Evolutionary conservation across 2,888 invertebrate genomes (phyloP).

Genomic region (Epinotia nisella): DNA sequence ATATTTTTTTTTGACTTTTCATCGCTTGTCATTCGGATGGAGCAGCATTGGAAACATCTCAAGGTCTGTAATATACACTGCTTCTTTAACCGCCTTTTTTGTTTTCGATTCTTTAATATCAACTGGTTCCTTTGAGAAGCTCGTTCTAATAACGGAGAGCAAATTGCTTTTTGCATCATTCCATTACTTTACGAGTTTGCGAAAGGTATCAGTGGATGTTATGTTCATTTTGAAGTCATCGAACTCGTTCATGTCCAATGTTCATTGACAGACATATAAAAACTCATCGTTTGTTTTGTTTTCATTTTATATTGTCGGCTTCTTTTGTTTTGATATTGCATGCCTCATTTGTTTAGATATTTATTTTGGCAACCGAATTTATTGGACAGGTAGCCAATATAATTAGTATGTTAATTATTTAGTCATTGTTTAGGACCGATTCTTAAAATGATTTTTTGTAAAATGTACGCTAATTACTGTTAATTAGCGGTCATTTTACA

Average conservation of each 20-base stretch:
- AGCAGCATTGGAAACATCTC: conserved; percentile 92
- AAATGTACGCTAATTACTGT: too few relatives aligned
- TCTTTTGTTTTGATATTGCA: conserved; percentile 37
- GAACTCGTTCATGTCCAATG: conserved; percentile 26
- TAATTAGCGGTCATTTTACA: not conserved
- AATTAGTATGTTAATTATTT: not conserved
- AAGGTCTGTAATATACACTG: conserved; percentile 87
- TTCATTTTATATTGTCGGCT: conserved; percentile 41
- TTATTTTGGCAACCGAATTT: conserved; percentile 6
- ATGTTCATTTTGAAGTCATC: conserved; percentile 37
- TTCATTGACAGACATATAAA: conserved; percentile 36
- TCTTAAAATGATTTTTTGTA: not conserved
- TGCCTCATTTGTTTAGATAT: conserved; percentile 29
- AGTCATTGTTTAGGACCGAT: not conserved
- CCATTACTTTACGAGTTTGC: conserved; percentile 14
- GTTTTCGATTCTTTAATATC: conserved; percentile 39
- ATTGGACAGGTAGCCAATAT: not conserved
- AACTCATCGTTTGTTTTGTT: conserved; percentile 45
- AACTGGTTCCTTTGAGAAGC: conserved; percentile 13
- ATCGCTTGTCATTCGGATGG: conserved; percentile 75
- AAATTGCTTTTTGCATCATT: conserved; percentile 25
- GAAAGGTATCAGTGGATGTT: conserved; percentile 28
- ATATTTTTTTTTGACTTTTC: conserved; percentile 58
- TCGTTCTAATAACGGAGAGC: conserved; percentile 18
- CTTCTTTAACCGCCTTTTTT: conserved; percentile 49